These are phyloP conservation scores for Epicauta chinensis DNA, from an alignment of 1,140 invertebrate species.

Conservation along the genomic window DNA sequence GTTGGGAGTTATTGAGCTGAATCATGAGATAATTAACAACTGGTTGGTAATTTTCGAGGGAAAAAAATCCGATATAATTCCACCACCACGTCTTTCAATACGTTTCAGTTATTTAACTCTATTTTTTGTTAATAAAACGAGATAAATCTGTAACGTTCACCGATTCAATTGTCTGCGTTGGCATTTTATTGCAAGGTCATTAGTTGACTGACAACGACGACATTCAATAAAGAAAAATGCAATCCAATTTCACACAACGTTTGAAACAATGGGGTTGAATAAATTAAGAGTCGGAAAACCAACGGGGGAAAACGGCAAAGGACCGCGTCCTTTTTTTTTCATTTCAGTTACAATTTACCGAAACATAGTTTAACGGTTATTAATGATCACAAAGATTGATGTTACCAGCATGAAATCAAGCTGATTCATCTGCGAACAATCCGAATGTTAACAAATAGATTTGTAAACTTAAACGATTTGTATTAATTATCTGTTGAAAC, in stretches of 20 bases:
- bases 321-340: conserved; percentile 2
- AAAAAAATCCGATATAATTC: too few relatives aligned
- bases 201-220: too few relatives aligned
- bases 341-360: conserved; percentile 3
- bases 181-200: too few relatives aligned
- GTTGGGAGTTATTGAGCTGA: too few relatives aligned
- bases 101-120: too few relatives aligned
- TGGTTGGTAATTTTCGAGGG: too few relatives aligned
- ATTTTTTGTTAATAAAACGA: too few relatives aligned
- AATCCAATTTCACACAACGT: conserved; percentile 20
- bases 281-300: conserved; percentile 17
- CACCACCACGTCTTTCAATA: too few relatives aligned
- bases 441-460: conserved; percentile 12
- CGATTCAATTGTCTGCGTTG: too few relatives aligned
- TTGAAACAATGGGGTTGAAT: conserved; percentile 15
- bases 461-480: conserved; percentile 13
- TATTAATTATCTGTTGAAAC: conserved; percentile 20
- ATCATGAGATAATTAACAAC: too few relatives aligned
- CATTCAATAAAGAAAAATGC: conserved; percentile 15
- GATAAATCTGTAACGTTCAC: too few relatives aligned
- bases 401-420: conserved; percentile 22
- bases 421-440: conserved; percentile 18
- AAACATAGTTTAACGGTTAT: conserved; percentile 19
- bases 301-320: too few relatives aligned
- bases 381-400: conserved; percentile 26